A percentile compares a stretch with the other conserved stretches of the same genome.
Conservation (phyloP, 2,888 invertebrate genomes). For the Caenorhabditis sp. region DNA sequence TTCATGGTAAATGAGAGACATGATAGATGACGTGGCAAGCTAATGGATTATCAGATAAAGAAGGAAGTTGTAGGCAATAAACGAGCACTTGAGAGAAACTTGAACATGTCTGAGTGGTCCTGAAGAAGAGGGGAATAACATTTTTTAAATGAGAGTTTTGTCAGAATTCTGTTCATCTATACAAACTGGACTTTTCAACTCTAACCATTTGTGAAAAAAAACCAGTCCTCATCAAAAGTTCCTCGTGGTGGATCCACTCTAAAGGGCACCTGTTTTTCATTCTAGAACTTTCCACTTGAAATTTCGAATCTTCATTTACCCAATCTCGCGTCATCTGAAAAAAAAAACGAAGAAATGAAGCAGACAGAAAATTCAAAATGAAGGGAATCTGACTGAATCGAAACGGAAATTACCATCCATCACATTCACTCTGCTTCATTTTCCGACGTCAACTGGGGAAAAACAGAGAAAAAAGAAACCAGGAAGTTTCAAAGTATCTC, state of each 20-base stretch:
- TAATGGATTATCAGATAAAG: slow-evolving; percentile 24
- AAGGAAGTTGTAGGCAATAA: slow-evolving; percentile 3
- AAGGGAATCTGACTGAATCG: slow-evolving; percentile 1
- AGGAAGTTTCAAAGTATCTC: background rate
- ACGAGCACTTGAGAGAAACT: slow-evolving; percentile 18
- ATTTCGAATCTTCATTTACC: background rate
- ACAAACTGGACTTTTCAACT: no score
- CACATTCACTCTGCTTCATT: background rate
- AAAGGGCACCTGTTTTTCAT: no score
- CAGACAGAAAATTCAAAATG: slow-evolving; percentile 4
- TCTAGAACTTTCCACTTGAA: background rate
- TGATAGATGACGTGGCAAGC: slow-evolving; percentile 14
- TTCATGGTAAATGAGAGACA: slow-evolving; percentile 10
- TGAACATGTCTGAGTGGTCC: background rate
- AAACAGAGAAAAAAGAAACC: background rate
- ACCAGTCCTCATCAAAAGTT: no score
- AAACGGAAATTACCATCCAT: slow-evolving; percentile 31
- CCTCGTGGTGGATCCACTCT: no score
- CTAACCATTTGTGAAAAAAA: no score
- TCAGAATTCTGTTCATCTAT: no score
- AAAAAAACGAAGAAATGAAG: background rate
- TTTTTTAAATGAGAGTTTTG: no score
- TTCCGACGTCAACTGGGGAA: background rate
- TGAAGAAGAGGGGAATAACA: background rate
- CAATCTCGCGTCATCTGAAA: background rate